Conservation (phyloP, 2,113 vertebrate species). For the Haplochromis burtoni region DNA sequence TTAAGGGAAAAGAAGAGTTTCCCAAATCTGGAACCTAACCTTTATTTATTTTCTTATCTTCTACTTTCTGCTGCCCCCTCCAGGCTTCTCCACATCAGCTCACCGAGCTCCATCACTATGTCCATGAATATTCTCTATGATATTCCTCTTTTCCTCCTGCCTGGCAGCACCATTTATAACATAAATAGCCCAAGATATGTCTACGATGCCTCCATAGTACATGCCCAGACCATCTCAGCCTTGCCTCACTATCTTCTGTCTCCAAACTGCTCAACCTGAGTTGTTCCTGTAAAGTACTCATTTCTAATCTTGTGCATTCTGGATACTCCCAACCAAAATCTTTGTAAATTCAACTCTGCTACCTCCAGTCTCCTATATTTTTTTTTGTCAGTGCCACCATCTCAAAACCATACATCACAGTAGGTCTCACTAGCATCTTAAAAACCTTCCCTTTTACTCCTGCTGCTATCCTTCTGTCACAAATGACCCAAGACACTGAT, state of each 20-base stretch:
- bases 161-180: background rate
- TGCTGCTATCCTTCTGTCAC: background rate
- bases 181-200: background rate
- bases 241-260: background rate
- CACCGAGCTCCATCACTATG: accelerated
- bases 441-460: background rate
- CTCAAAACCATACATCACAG: background rate
- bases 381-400: background rate
- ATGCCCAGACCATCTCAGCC: background rate
- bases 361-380: accelerated
- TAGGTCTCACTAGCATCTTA: background rate
- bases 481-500: background rate
- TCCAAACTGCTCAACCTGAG: background rate
- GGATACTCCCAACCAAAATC: background rate
- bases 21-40: background rate
- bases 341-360: background rate
- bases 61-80: background rate
- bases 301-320: background rate
- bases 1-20: background rate
- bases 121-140: background rate
- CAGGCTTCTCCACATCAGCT: background rate
- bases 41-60: background rate
- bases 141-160: background rate
- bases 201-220: background rate
- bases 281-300: background rate